Evolutionary conservation across 2,113 vertebrate genomes (phyloP).

Genomic region (Vanacampus margaritifer): DNA sequence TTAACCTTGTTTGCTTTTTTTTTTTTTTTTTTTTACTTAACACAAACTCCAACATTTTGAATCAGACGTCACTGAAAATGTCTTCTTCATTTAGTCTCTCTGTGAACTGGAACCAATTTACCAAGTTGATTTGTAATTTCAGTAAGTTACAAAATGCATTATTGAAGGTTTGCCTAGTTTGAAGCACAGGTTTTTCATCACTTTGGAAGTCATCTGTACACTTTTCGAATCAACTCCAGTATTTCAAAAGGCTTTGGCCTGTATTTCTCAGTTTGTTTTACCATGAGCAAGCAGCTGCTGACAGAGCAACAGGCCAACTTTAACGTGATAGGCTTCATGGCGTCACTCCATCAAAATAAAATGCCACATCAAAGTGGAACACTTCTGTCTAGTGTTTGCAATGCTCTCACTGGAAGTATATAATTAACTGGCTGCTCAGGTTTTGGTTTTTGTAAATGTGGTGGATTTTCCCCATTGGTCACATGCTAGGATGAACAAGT

Average conservation of each 20-base stretch:
- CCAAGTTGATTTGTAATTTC: too few species aligned
- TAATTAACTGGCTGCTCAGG: slow-evolving; percentile 22
- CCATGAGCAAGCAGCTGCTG: slow-evolving; percentile 53
- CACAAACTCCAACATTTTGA: too few species aligned
- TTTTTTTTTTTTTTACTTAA: too few species aligned
- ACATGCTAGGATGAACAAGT: background rate
- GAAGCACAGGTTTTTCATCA: too few species aligned
- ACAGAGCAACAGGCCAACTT: slow-evolving; percentile 62
- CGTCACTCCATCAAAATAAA: slow-evolving; percentile 74
- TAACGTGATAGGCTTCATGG: slow-evolving; percentile 67
- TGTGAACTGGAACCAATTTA: background rate
- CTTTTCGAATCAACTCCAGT: background rate
- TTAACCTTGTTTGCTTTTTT: too few species aligned
- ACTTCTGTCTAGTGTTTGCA: slow-evolving; percentile 55
- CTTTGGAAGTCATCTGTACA: background rate
- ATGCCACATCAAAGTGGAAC: slow-evolving; percentile 67
- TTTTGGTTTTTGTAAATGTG: slow-evolving; percentile 52
- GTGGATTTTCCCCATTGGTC: slow-evolving; percentile 5
- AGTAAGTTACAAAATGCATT: too few species aligned
- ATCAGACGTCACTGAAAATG: background rate
- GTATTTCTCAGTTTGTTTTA: slow-evolving; percentile 40
- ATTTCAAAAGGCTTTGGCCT: background rate
- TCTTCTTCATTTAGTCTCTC: background rate
- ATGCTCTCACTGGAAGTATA: slow-evolving; percentile 45
- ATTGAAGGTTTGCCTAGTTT: too few species aligned